Base-by-base conservation (phyloP, 1,140 invertebrate species). In the Zaprionus ghesquierei region DNA sequence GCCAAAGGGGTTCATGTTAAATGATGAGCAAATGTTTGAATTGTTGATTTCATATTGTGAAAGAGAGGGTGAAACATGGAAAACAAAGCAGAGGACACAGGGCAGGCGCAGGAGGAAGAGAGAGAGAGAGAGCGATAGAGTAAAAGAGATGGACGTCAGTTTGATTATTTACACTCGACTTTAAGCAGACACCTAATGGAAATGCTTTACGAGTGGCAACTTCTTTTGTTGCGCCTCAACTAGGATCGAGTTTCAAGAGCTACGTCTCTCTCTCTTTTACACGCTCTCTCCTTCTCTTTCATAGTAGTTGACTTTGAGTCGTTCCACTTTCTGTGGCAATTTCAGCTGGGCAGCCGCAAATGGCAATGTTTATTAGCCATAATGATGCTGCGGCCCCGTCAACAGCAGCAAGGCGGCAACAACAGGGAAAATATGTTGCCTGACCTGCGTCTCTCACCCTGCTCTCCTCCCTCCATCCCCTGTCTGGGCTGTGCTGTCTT, bases 361-460 rank as follows among this genome's bases (percentile, higher is more conserved):
- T 87, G 82, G 71, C 84, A 87, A 89, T 87, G 82, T 89, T 87
- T 87, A 87, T 87, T 87, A 89, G 84, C 82, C 82, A 89, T 87
- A 87, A 87, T 86, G 82, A 86, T 87, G 82, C 82, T 87, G 81
- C 82, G 84, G 77, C 71, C 44, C 72, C 71, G 75, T 76, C 82
- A 78, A 81, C n/a, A n/a, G n/a, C n/a, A n/a, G n/a, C n/a, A n/a
- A n/a, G n/a, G n/a, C n/a, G n/a, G n/a, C n/a, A n/a, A n/a, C 61
- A 77, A 72, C 65, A 79, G 41, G 68, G 38, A 65, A 75, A 87
- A 87, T 87, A 87, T 82, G 82, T 73, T 51, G 62, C 44, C 12
- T 22, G 64, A 61, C 80, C 27, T 58, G 10, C 22, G 8, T 56
- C 23, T 55, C 27, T 68, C 22, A 2, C 41, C 18, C 35, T 38